Evolutionary conservation across 1,140 invertebrate species (phyloP), one percentile per base, ranked within the genome.

Genomic region (Oedothorax gibbosus): DNA sequence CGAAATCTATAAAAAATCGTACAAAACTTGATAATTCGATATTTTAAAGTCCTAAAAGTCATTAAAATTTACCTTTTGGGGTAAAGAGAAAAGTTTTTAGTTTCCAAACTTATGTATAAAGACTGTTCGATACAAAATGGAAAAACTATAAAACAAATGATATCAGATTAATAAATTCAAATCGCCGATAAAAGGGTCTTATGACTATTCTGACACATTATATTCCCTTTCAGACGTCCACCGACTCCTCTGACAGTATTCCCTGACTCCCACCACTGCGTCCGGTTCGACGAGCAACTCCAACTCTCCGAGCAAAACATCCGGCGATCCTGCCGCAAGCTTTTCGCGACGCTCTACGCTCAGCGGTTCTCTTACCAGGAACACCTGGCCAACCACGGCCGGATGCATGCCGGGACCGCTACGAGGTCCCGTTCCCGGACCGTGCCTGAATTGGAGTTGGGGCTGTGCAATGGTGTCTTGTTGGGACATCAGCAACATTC

Each of bases 211-310:
- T 35, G 35, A 35, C 1, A 5, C 35, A 35, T 35, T 35, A 1
- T 35, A 35, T 35, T 35, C 35, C 35, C 1, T 35, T 35, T 0
- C 53, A 85, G 83, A n/a, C 11, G 83, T 15, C 83, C 83, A 18
- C 83, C 83, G 9, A 85, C 83, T 4, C 83, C 83, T 6, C 10
- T 85, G 11, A 68, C 83, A 3, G 83, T 85, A 5, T 85, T 85
- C 51, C 77, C 72, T n/a, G 85, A 85, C 15, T 77, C 73, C 14
- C 83, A 85, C 8, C 83, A 85, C 49, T 77, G 83, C 18, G 86
- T 86, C 7, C 71, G 86, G 11, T 86, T 86, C 60, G 86, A 86
- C 49, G 86, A 86, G n/a, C 77, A 86, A 35, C 69, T 86, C 5
- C 86, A 77, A 10, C 73, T 86, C 0, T 83, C 86, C 18, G 86